Evolutionary conservation across 1,140 invertebrate species (phyloP).

Genomic region (Stratiolaelaps scimitus): DNA sequence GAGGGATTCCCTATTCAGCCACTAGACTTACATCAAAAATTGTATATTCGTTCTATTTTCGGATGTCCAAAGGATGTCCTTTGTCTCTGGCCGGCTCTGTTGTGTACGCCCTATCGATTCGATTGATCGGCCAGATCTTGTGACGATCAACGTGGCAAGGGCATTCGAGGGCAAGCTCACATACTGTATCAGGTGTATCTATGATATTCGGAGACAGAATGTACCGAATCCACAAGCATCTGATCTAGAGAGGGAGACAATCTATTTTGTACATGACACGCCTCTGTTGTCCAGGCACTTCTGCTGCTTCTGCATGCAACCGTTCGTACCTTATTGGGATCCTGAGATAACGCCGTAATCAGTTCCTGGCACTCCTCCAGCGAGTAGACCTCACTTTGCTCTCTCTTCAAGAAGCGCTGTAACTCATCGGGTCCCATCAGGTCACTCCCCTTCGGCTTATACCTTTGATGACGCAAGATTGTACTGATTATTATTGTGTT

Average conservation of each 20-base stretch:
- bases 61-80: too few relatives aligned
- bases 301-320: slow-evolving; percentile 26
- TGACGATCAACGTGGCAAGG: too few relatives aligned
- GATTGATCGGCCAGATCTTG: too few relatives aligned
- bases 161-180: too few relatives aligned
- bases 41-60: too few relatives aligned
- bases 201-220: not conserved
- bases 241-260: too few relatives aligned
- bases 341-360: not conserved
- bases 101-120: too few relatives aligned
- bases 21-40: too few relatives aligned
- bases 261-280: too few relatives aligned
- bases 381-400: slow-evolving; percentile 38
- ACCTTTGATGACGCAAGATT: slow-evolving; percentile 38
- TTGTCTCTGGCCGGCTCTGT: too few relatives aligned
- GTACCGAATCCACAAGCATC: not conserved
- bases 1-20: too few relatives aligned
- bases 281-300: too few relatives aligned
- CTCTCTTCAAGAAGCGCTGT: slow-evolving; percentile 39
- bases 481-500: slow-evolving; percentile 20
- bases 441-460: slow-evolving; percentile 37
- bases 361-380: slow-evolving; percentile 19
- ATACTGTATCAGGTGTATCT: not conserved
- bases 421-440: slow-evolving; percentile 40
- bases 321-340: slow-evolving; percentile 31